Percentiles rank a stretch among this genome's conserved stretches.
Conservation (phyloP, 2,113 vertebrate species). For the Thinocorus orbignyianus region DNA sequence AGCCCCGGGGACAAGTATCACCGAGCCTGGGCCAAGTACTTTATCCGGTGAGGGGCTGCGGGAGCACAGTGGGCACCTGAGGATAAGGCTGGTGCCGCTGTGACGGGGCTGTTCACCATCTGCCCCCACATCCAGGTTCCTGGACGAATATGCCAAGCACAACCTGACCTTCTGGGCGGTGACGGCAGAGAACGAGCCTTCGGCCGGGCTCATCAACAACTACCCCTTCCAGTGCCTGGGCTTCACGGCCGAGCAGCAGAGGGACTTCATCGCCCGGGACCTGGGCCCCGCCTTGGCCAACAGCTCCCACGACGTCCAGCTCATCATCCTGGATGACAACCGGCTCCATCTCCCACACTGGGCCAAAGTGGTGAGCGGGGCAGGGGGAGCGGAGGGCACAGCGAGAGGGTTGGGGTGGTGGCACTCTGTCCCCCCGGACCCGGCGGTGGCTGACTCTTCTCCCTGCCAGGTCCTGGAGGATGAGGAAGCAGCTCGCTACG, state of each 20-base stretch:
- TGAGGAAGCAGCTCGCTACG: slow-evolving; percentile 77
- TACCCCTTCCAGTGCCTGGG: slow-evolving; percentile 95
- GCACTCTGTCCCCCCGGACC: fast-evolving
- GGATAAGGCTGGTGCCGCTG: no score
- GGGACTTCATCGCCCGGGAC: slow-evolving; percentile 89
- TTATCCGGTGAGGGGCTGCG: slow-evolving; percentile 68
- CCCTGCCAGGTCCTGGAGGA: slow-evolving; percentile 82
- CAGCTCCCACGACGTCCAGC: slow-evolving; percentile 75
- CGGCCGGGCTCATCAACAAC: slow-evolving; percentile 81
- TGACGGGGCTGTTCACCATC: fast-evolving
- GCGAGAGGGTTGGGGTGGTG: fast-evolving
- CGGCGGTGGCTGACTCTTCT: fast-evolving
- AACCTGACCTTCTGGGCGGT: slow-evolving; percentile 92
- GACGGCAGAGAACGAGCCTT: slow-evolving; percentile 90
- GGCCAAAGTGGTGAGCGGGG: slow-evolving; percentile 88
- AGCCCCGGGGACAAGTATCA: slow-evolving; percentile 85
- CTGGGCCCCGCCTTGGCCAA: slow-evolving; percentile 85
- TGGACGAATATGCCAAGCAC: slow-evolving; percentile 88
- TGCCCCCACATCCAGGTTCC: slow-evolving; percentile 75
- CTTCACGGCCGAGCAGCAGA: slow-evolving; percentile 87
- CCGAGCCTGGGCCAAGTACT: slow-evolving; percentile 93
- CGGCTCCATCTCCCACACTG: slow-evolving; percentile 87
- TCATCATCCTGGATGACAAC: slow-evolving; percentile 91
- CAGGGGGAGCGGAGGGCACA: fast-evolving
- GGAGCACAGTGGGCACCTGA: fast-evolving